phyloP scores from a whole-genome alignment of 2,113 vertebrate genomes.

The Symphodus melops region DNA sequence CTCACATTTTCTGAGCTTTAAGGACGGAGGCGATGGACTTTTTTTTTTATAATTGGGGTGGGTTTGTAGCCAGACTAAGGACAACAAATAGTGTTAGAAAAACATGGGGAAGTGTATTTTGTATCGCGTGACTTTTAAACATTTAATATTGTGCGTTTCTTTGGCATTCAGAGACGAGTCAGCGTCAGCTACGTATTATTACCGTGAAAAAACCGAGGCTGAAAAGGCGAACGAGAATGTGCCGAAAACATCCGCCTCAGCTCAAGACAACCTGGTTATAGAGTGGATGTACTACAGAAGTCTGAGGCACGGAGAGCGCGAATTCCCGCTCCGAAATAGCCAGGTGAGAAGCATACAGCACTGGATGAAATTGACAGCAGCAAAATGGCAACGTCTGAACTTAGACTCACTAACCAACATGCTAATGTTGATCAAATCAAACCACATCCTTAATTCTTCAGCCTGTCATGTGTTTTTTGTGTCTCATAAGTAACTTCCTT shows the following conservation, averaged over 20 bases:
- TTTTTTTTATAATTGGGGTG: too few relatives aligned
- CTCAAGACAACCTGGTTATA: constrained; percentile 64
- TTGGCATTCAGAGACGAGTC: constrained; percentile 89
- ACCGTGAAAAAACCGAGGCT: constrained; percentile 70
- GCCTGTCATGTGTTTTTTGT: neutral
- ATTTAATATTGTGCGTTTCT: neutral
- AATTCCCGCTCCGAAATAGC: constrained; percentile 84
- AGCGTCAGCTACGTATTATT: constrained; percentile 90
- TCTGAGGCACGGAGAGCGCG: constrained; percentile 81
- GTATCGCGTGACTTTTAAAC: too few relatives aligned
- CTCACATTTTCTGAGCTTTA: too few relatives aligned
- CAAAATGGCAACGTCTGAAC: constrained; percentile 8
- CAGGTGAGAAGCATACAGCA: constrained; percentile 81
- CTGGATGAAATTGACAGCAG: neutral
- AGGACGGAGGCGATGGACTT: too few relatives aligned
- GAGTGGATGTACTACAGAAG: constrained; percentile 91
- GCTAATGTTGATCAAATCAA: neutral
- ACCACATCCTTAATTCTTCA: constrained; percentile 14
- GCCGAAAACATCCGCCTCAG: constrained; percentile 11
- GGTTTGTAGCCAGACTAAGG: too few relatives aligned
- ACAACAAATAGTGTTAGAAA: too few relatives aligned
- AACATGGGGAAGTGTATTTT: too few relatives aligned
- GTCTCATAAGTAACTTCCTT: too few relatives aligned
- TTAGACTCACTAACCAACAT: neutral
- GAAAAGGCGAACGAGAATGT: constrained; percentile 62